These are phyloP conservation scores for Zophobas morio DNA, from an alignment of 1,140 invertebrate species.

Conservation along the genomic window DNA sequence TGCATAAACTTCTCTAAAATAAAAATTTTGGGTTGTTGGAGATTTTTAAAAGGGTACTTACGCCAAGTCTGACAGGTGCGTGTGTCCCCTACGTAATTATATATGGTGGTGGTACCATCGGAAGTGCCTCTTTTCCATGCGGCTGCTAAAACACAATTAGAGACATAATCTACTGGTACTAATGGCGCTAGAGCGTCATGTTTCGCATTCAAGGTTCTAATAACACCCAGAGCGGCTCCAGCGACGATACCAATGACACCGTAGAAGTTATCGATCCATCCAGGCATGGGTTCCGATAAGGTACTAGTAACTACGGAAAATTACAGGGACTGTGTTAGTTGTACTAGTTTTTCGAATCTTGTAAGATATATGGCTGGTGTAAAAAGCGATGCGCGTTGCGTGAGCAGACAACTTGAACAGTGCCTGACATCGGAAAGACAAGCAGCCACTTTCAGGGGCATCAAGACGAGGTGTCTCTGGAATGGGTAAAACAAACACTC, in stretches of 20 bases:
- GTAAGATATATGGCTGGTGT: no score
- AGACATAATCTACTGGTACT: constrained; percentile 85
- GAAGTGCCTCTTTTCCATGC: constrained; percentile 71
- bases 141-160: constrained; percentile 80
- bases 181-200: constrained; percentile 76
- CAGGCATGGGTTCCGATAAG: constrained; percentile 13
- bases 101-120: constrained; percentile 1
- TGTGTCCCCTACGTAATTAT: constrained; percentile 40
- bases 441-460: neutral
- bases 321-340: neutral
- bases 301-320: constrained; percentile 39
- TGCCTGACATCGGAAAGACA: no score
- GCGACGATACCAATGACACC: constrained; percentile 69
- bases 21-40: neutral
- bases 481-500: no score
- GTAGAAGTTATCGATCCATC: constrained; percentile 31
- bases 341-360: neutral
- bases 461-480: no score
- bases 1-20: constrained; percentile 68
- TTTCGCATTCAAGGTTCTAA: constrained; percentile 77
- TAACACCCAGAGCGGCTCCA: constrained; percentile 75
- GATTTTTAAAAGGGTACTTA: constrained; percentile 12
- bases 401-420: no score
- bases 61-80: constrained; percentile 28
- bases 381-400: no score